Conservation (phyloP, 2,888 invertebrate species). For the Agrochola macilenta region DNA sequence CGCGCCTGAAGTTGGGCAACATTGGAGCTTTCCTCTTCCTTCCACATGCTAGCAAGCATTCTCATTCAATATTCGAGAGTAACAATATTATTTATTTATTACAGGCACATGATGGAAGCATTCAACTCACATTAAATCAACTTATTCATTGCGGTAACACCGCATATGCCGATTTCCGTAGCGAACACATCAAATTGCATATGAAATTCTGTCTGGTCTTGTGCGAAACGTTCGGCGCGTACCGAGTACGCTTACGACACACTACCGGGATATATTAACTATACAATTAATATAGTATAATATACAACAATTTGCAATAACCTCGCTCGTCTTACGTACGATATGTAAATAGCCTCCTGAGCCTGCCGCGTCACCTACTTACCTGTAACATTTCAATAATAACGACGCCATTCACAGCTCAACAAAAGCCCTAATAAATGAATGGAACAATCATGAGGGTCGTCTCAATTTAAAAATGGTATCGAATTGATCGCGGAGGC, state of each 20-base stretch:
- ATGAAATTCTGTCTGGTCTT: constrained; percentile 10
- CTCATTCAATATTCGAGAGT: no score
- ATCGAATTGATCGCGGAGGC: neutral
- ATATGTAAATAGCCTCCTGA: neutral
- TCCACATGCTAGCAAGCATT: no score
- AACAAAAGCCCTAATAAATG: neutral
- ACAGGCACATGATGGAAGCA: neutral
- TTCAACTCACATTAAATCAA: neutral
- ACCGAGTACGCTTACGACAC: neutral
- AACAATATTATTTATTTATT: neutral
- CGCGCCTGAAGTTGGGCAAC: no score
- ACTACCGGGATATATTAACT: neutral
- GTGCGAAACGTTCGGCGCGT: neutral
- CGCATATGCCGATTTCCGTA: neutral
- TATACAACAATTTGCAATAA: constrained; percentile 16
- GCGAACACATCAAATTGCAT: constrained; percentile 21
- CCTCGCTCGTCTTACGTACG: neutral
- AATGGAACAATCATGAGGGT: constrained; percentile 19
- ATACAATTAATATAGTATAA: no score
- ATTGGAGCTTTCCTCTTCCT: no score
- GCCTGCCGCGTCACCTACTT: neutral
- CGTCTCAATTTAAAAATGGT: neutral
- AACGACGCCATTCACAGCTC: constrained; percentile 2
- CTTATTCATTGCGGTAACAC: neutral
- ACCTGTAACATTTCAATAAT: neutral